Evolutionary conservation across 2,113 vertebrate species (phyloP).

Genomic region (Ictalurus furcatus): DNA sequence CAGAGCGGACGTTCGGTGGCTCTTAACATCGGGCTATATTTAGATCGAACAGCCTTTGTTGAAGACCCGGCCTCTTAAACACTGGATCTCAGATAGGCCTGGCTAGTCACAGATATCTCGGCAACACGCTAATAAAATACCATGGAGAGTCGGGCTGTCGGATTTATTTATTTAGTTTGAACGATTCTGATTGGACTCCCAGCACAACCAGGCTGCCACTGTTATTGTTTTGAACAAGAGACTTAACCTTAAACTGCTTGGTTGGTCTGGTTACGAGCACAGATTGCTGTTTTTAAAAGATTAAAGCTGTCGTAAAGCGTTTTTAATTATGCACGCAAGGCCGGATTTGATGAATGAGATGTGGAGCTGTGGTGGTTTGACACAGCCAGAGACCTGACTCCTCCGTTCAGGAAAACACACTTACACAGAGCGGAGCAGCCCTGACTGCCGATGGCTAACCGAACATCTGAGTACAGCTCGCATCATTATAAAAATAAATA

Average conservation of each 20-base stretch:
- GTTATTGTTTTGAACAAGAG: not conserved
- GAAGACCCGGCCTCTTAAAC: constrained; percentile 27
- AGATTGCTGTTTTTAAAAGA: not conserved
- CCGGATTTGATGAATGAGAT: constrained; percentile 66
- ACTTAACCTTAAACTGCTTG: not conserved
- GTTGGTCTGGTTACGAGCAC: not conserved
- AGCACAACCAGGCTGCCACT: not conserved
- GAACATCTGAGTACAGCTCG: not conserved
- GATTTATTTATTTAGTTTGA: no score
- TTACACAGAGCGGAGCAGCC: no score
- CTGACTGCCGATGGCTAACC: not conserved
- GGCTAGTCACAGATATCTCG: constrained; percentile 25
- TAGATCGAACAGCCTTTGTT: constrained; percentile 20
- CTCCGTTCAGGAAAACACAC: not conserved
- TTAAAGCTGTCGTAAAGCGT: not conserved
- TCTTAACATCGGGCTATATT: constrained; percentile 40
- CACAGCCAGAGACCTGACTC: constrained; percentile 26
- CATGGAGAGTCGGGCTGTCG: not conserved
- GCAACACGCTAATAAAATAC: not conserved
- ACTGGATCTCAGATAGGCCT: constrained; percentile 24
- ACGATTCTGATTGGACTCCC: not conserved
- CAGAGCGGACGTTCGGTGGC: constrained; percentile 1
- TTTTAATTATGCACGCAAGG: not conserved
- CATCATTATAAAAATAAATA: no score
- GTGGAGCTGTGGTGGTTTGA: constrained; percentile 58